Evolutionary conservation across 2,113 vertebrate genomes (phyloP), one percentile per base, ranked within the genome.

Genomic region (Megaceryle maxima): DNA sequence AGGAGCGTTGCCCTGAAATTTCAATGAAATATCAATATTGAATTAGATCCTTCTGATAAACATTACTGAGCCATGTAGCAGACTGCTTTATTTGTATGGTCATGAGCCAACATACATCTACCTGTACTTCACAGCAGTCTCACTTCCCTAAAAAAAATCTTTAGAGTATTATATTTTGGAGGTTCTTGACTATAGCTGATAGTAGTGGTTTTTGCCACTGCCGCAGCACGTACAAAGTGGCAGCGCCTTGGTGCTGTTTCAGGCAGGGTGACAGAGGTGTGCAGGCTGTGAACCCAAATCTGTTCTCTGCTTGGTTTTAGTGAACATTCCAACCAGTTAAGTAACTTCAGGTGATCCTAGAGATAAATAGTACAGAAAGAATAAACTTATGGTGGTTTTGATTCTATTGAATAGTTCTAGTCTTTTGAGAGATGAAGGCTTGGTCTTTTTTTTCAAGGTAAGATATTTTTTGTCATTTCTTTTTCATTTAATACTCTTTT

Each of bases 211-310:
- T 67, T 77, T 48, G 6, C 18, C 28, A 44, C 22, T 64, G 6
- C 2, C 11, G 10, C 13, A 7, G 14, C 5, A 1, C 26, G 7
- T 55, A 37, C 29, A 59, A 24, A 56, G 24, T 18, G 28, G 11
- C 7, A 16, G 3, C 31, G 4, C 9, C 13, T 17, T 43, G 19
- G 10, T 59, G 48, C 33, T 43, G 1, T 14, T 83, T 75, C 16
- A 8, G 25, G 13, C 0, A 2, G 11, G 4, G 4, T 70, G 13
- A 19, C 31, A 77, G 22, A 67, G 10, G 3, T 5, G 4, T 66
- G 22, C 19, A 50, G 8, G 15, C 6, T 44, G 5, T 39, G 8
- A 43, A 28, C 10, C 5, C 7, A 70, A 16, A 44, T 28, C 15
- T 63, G 17, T 60, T 6, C 11, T 82, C 56, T 60, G 3, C 3